Evolutionary conservation across 2,113 vertebrate genomes (phyloP).

Genomic region (Megatriorchis doriae): DNA sequence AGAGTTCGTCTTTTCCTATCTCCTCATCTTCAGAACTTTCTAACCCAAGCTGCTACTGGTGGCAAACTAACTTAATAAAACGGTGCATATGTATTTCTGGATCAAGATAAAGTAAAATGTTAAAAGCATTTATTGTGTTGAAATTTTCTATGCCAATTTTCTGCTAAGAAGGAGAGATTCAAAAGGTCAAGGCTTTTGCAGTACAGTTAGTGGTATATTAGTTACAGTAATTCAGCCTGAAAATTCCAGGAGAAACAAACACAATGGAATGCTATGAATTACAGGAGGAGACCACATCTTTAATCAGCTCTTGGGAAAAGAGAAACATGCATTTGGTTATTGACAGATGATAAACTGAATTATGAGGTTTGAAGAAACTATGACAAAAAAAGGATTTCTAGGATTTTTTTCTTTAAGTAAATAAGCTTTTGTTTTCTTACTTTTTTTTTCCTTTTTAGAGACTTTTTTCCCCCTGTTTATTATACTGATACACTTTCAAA

Average conservation of each 20-base stretch:
- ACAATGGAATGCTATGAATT: constrained; percentile 69
- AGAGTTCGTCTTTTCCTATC: constrained; percentile 47
- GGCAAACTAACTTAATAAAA: constrained; percentile 65
- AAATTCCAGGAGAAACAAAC: constrained; percentile 75
- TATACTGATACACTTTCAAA: not conserved
- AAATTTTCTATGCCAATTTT: constrained; percentile 76
- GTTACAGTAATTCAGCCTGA: constrained; percentile 78
- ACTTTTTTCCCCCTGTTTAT: not conserved
- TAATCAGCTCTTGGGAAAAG: constrained; percentile 73
- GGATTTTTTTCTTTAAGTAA: not conserved
- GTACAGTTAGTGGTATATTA: constrained; percentile 70
- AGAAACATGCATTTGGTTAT: constrained; percentile 62
- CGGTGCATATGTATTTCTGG: constrained; percentile 54
- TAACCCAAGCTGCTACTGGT: constrained; percentile 51
- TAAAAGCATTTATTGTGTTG: constrained; percentile 68
- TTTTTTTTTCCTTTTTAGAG: not conserved
- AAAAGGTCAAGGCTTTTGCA: constrained; percentile 71
- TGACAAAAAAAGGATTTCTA: not conserved
- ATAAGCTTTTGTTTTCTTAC: not conserved
- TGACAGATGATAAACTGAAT: constrained; percentile 69
- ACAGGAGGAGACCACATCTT: constrained; percentile 70
- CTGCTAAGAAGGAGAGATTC: constrained; percentile 61
- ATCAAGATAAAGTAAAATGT: constrained; percentile 68
- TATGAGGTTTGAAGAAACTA: constrained; percentile 39
- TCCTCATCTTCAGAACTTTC: constrained; percentile 50